Percentiles rank a stretch among this genome's conserved stretches.
Conservation (phyloP, 2,888 invertebrate genomes). For the Plebejus melissa region DNA sequence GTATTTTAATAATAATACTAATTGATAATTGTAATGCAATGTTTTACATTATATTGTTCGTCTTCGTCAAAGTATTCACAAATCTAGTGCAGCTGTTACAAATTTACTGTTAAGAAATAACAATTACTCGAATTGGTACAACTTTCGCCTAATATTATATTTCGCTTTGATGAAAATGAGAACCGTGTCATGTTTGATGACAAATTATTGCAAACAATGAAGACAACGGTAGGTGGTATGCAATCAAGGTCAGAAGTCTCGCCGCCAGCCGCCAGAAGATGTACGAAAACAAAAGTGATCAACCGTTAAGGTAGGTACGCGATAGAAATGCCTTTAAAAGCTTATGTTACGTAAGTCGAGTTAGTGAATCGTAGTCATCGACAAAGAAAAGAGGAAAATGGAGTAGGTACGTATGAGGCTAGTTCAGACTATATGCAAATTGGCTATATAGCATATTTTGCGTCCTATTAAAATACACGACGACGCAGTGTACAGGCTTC, state of each 20-base stretch:
- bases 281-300: conserved; percentile 71
- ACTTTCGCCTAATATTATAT: conserved; percentile 53
- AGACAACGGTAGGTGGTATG: conserved; percentile 48
- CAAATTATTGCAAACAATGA: conserved; percentile 57
- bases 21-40: background rate
- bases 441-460: background rate
- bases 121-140: conserved; percentile 23
- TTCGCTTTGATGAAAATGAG: conserved; percentile 60
- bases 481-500: background rate
- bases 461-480: background rate
- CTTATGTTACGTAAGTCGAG: conserved; percentile 39
- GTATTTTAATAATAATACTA: background rate
- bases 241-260: conserved; percentile 57
- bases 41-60: background rate
- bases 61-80: conserved; percentile 14
- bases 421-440: background rate
- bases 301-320: conserved; percentile 49
- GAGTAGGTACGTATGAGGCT: background rate
- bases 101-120: conserved; percentile 9
- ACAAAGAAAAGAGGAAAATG: background rate
- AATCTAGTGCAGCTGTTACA: conserved; percentile 21
- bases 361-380: background rate
- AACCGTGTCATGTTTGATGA: conserved; percentile 58
- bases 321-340: conserved; percentile 39
- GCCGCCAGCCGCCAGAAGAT: conserved; percentile 42